Conservation (phyloP, 2,797 vertebrate species). For the Ficedula albicollis region DNA sequence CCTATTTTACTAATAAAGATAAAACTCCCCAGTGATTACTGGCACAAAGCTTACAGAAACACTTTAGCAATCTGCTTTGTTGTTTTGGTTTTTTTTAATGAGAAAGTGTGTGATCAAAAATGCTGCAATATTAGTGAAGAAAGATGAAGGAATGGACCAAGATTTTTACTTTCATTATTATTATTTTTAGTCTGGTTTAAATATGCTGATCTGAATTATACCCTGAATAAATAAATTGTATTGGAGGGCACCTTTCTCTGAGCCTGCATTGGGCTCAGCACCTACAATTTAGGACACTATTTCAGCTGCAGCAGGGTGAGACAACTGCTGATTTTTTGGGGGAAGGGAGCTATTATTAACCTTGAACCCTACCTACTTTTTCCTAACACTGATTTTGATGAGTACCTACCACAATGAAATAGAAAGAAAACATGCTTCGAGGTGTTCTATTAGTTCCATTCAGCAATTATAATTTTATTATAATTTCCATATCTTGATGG, state of each 20-base stretch:
- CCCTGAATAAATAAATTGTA: background rate
- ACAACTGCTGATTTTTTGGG: background rate
- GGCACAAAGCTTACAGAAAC: background rate
- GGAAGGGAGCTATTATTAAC: background rate
- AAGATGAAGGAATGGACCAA: background rate
- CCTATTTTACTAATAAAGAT: background rate
- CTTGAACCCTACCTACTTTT: background rate
- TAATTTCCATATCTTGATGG: background rate
- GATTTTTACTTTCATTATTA: background rate
- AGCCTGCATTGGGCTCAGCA: background rate
- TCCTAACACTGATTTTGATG: background rate
- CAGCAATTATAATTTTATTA: background rate
- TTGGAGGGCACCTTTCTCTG: background rate
- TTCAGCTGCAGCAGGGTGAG: background rate
- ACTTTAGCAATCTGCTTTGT: background rate
- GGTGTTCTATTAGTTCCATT: background rate
- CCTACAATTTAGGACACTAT: background rate
- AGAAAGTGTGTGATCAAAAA: background rate
- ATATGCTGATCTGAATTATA: background rate
- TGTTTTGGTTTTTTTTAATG: background rate
- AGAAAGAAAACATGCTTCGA: background rate
- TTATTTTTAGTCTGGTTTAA: background rate
- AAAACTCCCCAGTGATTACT: background rate
- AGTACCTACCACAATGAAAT: background rate
- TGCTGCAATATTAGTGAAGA: background rate